Evolutionary conservation across 2,797 vertebrate species (phyloP), one percentile per base, ranked within the genome.

Genomic region (Euphonia xanthogaster): DNA sequence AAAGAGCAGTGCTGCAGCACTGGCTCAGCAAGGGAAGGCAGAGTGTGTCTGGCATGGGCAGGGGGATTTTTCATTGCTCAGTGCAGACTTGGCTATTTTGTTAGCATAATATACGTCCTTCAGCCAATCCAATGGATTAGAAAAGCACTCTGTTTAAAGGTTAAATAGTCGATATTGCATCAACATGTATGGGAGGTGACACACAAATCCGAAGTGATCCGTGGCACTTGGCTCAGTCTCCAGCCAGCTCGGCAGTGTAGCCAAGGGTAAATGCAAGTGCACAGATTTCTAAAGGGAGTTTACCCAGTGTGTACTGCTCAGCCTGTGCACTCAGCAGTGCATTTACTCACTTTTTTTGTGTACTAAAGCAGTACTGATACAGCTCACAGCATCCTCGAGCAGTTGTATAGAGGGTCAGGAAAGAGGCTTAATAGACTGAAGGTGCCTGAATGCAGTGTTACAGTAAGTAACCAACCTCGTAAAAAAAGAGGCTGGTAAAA

Each of bases 401-500:
- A 66, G 78, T 75, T 71, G 63, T 85, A 74, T 53, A 90, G 85
- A 91, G 91, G 88, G 90, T 93, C 89, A 88, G 68, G 85, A 72
- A 73, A 90, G 73, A 90, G 82, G 93, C 80, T 92, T 95, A 96
- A 95, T 91, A 97, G 92, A 88, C 55, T 61, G 93, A 47, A 93
- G 96, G 94, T 88, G 90, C 82, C 94, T 94, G 88, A 96, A 91
- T 88, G 87, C 88, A 53, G 93, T 8, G 45, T 60, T 93, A 78
- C 77, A 71, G 88, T 81, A 75, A 95, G 82, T 86, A 96, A 95
- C 85, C 31, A 12, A 28, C 58, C 91, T 83, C 45, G 31, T 83
- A 44, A 73, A 95, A 86, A 88, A 90, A 90, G 91, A 93, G 85
- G 79, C 79, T 94, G 91, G 95, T 96, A 93, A 95, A 97, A 96